Percentiles rank a stretch among this genome's conserved stretches.
These are phyloP conservation scores for Hermodice carunculata DNA, from an alignment of 2,888 invertebrate genomes.

Conservation along the genomic window DNA sequence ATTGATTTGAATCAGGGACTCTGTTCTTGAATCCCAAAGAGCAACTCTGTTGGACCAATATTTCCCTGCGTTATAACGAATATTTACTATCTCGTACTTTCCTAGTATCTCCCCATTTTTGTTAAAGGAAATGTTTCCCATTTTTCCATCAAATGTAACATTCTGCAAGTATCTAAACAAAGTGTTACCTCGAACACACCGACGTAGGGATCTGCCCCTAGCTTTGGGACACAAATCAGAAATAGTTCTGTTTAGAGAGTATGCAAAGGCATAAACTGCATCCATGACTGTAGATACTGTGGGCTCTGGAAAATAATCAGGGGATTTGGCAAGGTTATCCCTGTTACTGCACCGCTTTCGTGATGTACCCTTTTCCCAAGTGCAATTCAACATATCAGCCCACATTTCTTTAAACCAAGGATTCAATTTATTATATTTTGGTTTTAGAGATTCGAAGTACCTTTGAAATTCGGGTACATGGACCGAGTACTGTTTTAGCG, in stretches of 20 bases:
- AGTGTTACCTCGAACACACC: conserved; percentile 43
- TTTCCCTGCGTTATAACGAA: conserved; percentile 18
- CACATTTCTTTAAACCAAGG: conserved; percentile 58
- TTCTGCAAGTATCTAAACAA: conserved; percentile 46
- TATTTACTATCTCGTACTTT: conserved; percentile 52
- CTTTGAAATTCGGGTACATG: conserved; percentile 40
- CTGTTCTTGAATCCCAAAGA: conserved; percentile 50
- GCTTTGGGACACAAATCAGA: conserved; percentile 35
- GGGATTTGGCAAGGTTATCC: conserved; percentile 4
- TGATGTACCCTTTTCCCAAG: conserved; percentile 21
- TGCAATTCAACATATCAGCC: conserved; percentile 48
- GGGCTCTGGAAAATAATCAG: conserved; percentile 26
- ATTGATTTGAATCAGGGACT: conserved; percentile 41
- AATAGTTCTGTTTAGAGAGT: conserved; percentile 45
- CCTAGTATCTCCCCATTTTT: conserved; percentile 53
- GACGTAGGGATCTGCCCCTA: conserved; percentile 11
- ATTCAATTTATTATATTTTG: conserved; percentile 36
- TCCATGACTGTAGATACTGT: conserved; percentile 44
- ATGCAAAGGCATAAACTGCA: conserved; percentile 49
- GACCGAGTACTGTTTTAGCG: conserved; percentile 30
- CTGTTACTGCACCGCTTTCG: neutral
- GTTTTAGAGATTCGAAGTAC: conserved; percentile 46
- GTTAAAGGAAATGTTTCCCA: conserved; percentile 54
- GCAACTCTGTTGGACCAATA: conserved; percentile 39
- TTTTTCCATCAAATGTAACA: conserved; percentile 46